Base-by-base conservation (phyloP, 2,888 invertebrate genomes). In the Aleiodes testaceus region DNA sequence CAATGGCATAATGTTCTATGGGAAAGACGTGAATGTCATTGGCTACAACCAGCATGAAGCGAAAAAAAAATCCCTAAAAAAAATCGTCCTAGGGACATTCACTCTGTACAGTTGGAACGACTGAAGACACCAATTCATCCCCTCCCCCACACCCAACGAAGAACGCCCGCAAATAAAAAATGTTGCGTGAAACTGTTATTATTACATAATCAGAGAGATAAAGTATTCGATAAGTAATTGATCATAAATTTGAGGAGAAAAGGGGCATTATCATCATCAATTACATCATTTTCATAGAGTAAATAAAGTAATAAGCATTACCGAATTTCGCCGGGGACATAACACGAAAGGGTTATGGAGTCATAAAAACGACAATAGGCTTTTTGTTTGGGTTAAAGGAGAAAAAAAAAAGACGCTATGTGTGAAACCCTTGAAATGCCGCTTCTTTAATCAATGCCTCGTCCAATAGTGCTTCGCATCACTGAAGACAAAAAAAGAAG, bases 161-260 rank as follows among this genome's bases (percentile, higher is more conserved):
- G 70, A 49, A 52, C 14, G 26, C 26, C 53, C 53, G 22, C 14
- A 69, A 47, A 36, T 36, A 36, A 50, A 63, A 75, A 73, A 75
- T 75, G 66, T 73, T 70, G 61, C 70, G 75, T 49, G 63, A 72
- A 72, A 50, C 69, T 50, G 16, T 53, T 66, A 70, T 75, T 70
- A 74, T 75, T 75, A 75, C 73, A 72, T 75, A 75, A 75, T 74
- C 66, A 59, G 69, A 66, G n/a, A 69, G 36, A 55, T 44, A n/a
- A 36, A 63, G 49, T 36, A 18, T 30, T 61, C 53, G 50, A 59
- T 68, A 63, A 69, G 68, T 73, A 52, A 75, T 73, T 59, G n/a
- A 52, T 64, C 26, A 65, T 0, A 7, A 36, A 6, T 36, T 36
- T 11, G 7, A 6, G 9, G 11, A 9, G 11, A 11, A 11, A 36